Percentiles rank a stretch among this genome's conserved stretches.
Conservation (phyloP, 2,113 vertebrate species). For the Anser cygnoides region DNA sequence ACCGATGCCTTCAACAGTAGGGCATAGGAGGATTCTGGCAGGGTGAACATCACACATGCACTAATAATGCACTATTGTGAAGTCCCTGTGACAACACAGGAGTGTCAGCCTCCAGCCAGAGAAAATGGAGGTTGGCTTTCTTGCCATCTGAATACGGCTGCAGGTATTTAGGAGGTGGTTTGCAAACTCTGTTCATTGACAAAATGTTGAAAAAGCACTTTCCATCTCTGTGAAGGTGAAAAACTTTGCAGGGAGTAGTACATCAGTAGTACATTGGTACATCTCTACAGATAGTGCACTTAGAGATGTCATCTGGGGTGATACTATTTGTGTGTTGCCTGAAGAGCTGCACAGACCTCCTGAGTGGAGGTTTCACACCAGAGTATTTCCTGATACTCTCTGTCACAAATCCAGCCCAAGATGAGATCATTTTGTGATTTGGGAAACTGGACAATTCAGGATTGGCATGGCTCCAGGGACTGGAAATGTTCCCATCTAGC, state of each 20-base stretch:
- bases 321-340: neutral
- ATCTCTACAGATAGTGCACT: neutral
- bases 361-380: neutral
- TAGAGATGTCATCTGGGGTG: neutral
- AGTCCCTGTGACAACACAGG: neutral
- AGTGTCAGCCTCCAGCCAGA: neutral
- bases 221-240: neutral
- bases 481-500: neutral
- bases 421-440: neutral
- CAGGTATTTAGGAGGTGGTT: neutral
- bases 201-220: neutral
- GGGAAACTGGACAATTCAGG: neutral
- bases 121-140: neutral
- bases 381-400: neutral
- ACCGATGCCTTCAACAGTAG: rapidly evolving
- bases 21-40: neutral
- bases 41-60: neutral
- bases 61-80: neutral
- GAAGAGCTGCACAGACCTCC: neutral
- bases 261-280: too few relatives aligned
- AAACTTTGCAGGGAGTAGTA: neutral
- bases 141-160: neutral
- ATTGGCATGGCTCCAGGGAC: neutral
- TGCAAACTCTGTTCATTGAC: neutral
- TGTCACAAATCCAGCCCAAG: neutral